Evolutionary conservation across 37 sponge, comb jelly and placozoan genomes (phyloP).

Genomic region (Theonella swinhoei): DNA sequence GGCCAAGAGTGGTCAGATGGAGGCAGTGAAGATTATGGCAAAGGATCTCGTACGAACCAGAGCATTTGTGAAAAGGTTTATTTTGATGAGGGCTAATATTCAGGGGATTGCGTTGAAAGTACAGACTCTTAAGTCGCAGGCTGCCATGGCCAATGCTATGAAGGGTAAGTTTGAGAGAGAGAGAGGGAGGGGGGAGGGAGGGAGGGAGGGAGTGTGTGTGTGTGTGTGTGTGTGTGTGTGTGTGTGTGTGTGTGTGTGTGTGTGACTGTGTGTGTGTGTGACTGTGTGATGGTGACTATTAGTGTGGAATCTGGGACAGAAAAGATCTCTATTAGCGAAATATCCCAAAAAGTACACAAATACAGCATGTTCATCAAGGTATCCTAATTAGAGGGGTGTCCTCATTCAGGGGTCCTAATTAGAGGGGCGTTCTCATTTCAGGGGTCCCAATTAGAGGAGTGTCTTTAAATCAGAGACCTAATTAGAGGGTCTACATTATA

Average conservation of each 20-base stretch:
- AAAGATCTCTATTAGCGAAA: no score
- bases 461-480: no score
- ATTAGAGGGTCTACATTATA: no score
- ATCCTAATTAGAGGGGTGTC: no score
- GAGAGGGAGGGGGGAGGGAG: no score
- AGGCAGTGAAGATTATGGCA: slow-evolving; percentile 89
- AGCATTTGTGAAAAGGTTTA: slow-evolving; percentile 93
- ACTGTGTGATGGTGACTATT: neutral
- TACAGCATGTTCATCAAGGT: no score
- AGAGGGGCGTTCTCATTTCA: no score
- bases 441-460: no score
- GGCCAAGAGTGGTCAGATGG: slow-evolving; percentile 98
- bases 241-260: slow-evolving; percentile 6
- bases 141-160: slow-evolving; percentile 98
- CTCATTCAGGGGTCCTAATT: no score
- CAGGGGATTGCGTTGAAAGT: slow-evolving; percentile 94
- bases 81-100: slow-evolving; percentile 96
- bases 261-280: neutral
- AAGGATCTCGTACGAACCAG: slow-evolving; percentile 94
- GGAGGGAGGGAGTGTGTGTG: slow-evolving; percentile 11
- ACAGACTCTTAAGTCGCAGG: slow-evolving; percentile 92
- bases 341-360: no score
- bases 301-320: neutral
- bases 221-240: slow-evolving; percentile 26
- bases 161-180: no score